Base-by-base conservation (phyloP, 1,140 invertebrate genomes). In the Drosophila bocqueti region DNA sequence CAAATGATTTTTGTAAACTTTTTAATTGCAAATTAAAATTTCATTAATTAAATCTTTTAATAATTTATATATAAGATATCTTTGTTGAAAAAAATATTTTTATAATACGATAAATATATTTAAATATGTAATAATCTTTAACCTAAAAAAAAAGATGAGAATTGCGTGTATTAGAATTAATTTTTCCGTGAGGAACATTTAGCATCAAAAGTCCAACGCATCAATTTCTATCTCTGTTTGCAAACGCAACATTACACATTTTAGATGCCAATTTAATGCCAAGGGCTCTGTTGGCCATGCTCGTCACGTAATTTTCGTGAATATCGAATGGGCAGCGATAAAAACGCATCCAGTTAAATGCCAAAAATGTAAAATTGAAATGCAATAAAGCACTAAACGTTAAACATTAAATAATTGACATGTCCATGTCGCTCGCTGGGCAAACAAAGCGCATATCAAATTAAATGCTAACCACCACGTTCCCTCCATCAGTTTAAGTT, bases 391-490 rank as follows among this genome's bases (percentile, higher is more conserved):
- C 76, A 69, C 58, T 87, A 83, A 87, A 82, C 54, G 74, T 66
- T 87, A 61, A 83, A 78, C 59, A 83, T 63, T 87, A 61, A 81
- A 83, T 87, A 87, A 87, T 87, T 89, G 83, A 87, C 83, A 87
- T 84, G 72, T 83, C 68, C 67, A 71, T 78, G 63, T 36, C 63
- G 46, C 59, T 77, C 60, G 42, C 59, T 74, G 58, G 64, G 58
- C 77, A 87, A 87, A 87, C 83, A 89, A 87, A 89, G 66, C 61
- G 72, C 62, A 81, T 80, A 83, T 83, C 52, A 71, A 86, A 74
- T 87, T 74, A 73, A 89, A 81, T 89, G 72, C 24, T 40, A 34
- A 34, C 42, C 59, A 15, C 43, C 34, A 42, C 34, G n/a, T 45
- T 40, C 6, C 45, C 42, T 24, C 59, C 15, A 18, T 45, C 13